Conservation (phyloP, 2,888 invertebrate genomes). For the Caenorhabditis macrosperma region DNA sequence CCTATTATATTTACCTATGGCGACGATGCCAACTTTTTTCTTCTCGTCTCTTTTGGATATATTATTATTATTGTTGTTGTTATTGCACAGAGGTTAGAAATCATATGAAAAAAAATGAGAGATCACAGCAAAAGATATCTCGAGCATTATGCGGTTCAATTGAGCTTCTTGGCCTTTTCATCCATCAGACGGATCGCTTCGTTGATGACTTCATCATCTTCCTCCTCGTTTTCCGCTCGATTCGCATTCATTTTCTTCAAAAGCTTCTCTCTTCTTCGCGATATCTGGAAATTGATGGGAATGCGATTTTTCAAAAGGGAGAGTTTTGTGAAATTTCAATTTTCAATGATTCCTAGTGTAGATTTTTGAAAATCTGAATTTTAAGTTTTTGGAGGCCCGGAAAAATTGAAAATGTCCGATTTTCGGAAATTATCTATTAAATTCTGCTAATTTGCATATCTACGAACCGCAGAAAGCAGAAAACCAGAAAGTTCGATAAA, state of each 20-base stretch:
- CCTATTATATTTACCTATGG: constrained; percentile 19
- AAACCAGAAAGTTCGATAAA: too few relatives aligned
- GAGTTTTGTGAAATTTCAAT: too few relatives aligned
- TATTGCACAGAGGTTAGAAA: constrained; percentile 4
- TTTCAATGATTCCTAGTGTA: too few relatives aligned
- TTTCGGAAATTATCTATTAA: too few relatives aligned
- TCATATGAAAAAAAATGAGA: constrained; percentile 2
- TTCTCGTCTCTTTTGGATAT: too few relatives aligned
- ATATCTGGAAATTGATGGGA: constrained; percentile 21
- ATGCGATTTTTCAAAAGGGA: too few relatives aligned
- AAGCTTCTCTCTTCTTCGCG: constrained; percentile 23
- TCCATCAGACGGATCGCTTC: constrained; percentile 54
- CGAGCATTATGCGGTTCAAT: constrained; percentile 10
- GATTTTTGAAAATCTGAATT: too few relatives aligned
- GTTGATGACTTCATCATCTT: constrained; percentile 47
- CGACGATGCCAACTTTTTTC: background rate
- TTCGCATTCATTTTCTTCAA: constrained; percentile 35
- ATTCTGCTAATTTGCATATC: too few relatives aligned
- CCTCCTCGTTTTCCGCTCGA: background rate
- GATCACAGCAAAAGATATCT: background rate
- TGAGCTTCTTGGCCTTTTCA: constrained; percentile 43
- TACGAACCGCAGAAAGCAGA: too few relatives aligned
- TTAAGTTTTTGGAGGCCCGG: too few relatives aligned
- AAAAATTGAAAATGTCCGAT: too few relatives aligned
- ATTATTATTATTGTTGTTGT: background rate